Percentiles rank a stretch among this genome's conserved stretches.
Evolutionary conservation across 1,140 invertebrate species (phyloP).

Genomic region (Drosophila aff.): DNA sequence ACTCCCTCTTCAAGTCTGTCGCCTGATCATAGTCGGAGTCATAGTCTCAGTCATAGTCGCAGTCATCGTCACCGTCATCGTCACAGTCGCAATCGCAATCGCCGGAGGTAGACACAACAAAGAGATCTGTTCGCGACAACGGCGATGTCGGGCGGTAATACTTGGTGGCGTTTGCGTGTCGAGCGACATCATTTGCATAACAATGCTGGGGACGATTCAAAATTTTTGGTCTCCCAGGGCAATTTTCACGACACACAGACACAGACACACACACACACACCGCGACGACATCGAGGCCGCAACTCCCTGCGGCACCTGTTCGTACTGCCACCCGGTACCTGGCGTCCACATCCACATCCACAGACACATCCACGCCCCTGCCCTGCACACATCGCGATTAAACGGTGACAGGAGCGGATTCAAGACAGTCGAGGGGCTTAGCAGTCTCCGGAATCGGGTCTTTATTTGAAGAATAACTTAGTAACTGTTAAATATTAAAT

Average conservation of each 20-base stretch:
- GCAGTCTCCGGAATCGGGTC: rapidly evolving
- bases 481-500: not conserved
- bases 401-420: constrained; percentile 5
- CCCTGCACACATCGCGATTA: constrained; percentile 12
- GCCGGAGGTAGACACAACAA: constrained; percentile 67
- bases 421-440: not conserved
- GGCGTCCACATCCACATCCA: constrained; percentile 24
- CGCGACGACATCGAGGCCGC: constrained; percentile 18
- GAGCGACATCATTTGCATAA: constrained; percentile 82
- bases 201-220: constrained; percentile 82
- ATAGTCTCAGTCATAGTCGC: not conserved
- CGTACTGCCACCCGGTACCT: constrained; percentile 48
- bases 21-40: not conserved
- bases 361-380: not conserved
- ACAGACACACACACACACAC: constrained; percentile 24
- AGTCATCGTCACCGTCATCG: not conserved
- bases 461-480: not conserved
- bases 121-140: constrained; percentile 75
- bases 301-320: constrained; percentile 66
- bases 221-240: constrained; percentile 82
- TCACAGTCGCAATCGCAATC: constrained; percentile 47
- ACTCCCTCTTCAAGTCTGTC: constrained; percentile 3
- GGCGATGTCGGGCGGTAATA: constrained; percentile 21
- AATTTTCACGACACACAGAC: constrained; percentile 63
- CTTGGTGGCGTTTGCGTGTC: constrained; percentile 72